Evolutionary conservation across 2,113 vertebrate genomes (phyloP).

Genomic region (Microtus pennsylvanicus): DNA sequence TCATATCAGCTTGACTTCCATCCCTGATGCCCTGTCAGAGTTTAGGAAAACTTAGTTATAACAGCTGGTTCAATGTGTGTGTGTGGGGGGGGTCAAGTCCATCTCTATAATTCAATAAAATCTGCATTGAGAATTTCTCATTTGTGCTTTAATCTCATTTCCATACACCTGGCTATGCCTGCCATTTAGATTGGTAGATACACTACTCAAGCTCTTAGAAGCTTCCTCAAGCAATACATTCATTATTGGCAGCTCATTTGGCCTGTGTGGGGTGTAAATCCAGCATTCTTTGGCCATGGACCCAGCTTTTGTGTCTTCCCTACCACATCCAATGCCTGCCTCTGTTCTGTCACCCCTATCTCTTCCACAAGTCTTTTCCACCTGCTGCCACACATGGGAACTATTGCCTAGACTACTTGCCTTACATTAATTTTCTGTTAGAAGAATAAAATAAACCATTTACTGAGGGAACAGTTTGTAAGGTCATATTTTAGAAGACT

Average conservation of each 20-base stretch:
- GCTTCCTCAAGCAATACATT: neutral
- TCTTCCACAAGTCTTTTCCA: neutral
- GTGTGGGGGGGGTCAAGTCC: neutral
- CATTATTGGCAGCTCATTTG: neutral
- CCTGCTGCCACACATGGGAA: neutral
- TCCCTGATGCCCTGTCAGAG: neutral
- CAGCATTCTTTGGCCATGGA: neutral
- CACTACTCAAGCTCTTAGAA: neutral
- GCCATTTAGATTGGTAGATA: neutral
- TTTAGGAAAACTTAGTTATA: neutral
- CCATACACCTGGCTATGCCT: neutral
- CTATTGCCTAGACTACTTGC: neutral
- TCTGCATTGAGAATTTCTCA: neutral
- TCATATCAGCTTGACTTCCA: neutral
- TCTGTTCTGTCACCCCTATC: neutral
- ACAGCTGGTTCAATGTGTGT: neutral
- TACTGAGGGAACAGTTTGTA: neutral
- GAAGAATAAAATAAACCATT: slow-evolving; percentile 11
- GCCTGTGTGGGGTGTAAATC: neutral
- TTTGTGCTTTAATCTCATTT: neutral
- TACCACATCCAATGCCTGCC: neutral
- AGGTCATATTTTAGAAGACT: neutral
- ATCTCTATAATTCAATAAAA: neutral
- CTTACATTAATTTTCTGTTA: neutral
- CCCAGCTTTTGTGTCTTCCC: neutral